These are phyloP conservation scores for Lateolabrax maculatus DNA, from an alignment of 2,797 vertebrate genomes.

Conservation along the genomic window DNA sequence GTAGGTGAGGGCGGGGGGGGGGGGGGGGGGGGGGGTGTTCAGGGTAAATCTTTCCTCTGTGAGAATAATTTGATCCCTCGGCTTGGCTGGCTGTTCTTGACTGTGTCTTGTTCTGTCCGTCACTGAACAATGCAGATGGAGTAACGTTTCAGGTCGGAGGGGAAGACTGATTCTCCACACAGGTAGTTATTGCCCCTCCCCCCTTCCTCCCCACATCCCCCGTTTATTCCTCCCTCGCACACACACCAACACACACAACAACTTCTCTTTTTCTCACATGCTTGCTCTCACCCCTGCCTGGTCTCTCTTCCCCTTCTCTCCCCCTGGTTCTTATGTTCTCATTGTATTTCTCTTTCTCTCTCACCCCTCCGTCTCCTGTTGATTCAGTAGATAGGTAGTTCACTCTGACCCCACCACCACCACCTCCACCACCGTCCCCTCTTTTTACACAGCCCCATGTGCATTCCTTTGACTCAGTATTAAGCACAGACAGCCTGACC, in stretches of 20 bases:
- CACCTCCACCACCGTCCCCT: conserved; percentile 56
- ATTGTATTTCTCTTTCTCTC: conserved; percentile 57
- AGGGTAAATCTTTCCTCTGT: conserved; percentile 82
- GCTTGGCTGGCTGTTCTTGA: conserved; percentile 82
- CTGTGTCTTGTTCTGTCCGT: conserved; percentile 85
- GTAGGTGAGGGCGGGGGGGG: conserved; percentile 43
- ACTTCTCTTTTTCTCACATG: conserved; percentile 54
- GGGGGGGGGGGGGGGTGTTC: conserved; percentile 23
- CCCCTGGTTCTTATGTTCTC: conserved; percentile 41
- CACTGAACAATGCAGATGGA: conserved; percentile 91
- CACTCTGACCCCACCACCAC: conserved; percentile 55
- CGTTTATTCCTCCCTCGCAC: conserved; percentile 42
- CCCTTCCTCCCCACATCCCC: conserved; percentile 30
- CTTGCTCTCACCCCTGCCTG: conserved; percentile 42
- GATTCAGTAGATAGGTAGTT: conserved; percentile 68
- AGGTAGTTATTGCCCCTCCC: conserved; percentile 63
- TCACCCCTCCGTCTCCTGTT: conserved; percentile 63
- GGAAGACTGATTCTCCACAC: conserved; percentile 87
- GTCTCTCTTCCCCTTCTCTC: conserved; percentile 23
- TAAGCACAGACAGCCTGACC: conserved; percentile 74
- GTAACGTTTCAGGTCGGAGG: conserved; percentile 90
- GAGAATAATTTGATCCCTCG: conserved; percentile 82
- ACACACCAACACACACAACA: conserved; percentile 12
- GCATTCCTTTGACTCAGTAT: conserved; percentile 84
- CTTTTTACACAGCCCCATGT: conserved; percentile 61